Evolutionary conservation across 2,888 invertebrate genomes (phyloP).

Genomic region (Chydorus sphaericus): DNA sequence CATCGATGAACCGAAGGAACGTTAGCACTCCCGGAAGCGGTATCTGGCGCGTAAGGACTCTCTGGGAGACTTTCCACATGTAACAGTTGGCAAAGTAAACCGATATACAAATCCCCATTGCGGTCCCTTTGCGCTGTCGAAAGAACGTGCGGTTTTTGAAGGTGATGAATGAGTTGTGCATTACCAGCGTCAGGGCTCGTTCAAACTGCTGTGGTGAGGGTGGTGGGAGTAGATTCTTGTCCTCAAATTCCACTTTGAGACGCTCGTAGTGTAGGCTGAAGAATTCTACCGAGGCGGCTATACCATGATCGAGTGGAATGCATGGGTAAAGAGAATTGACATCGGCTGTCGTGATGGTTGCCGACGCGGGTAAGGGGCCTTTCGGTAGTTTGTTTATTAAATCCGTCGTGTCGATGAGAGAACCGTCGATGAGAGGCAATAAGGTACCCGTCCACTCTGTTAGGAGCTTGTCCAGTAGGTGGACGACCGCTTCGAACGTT

Average conservation of each 20-base stretch:
- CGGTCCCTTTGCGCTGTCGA: neutral
- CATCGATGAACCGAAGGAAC: neutral
- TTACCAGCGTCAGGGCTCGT: neutral
- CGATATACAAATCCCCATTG: neutral
- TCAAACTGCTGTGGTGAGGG: neutral
- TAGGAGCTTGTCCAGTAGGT: too few relatives aligned
- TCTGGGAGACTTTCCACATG: neutral
- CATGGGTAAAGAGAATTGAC: neutral
- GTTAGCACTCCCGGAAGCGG: neutral
- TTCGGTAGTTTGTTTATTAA: too few relatives aligned
- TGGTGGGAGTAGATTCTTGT: neutral
- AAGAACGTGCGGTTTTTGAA: neutral
- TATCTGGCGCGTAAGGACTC: neutral
- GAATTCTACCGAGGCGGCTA: neutral
- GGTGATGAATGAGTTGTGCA: neutral
- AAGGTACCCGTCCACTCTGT: too few relatives aligned
- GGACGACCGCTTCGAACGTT: too few relatives aligned
- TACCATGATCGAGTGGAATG: neutral
- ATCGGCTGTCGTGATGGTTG: neutral
- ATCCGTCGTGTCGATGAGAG: too few relatives aligned
- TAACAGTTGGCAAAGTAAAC: neutral
- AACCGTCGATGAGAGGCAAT: too few relatives aligned
- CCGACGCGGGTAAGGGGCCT: too few relatives aligned
- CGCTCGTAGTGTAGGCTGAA: neutral
- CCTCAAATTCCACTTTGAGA: neutral